phyloP scores from a whole-genome alignment of 2,797 vertebrate genomes.

The Spea hammondii region DNA sequence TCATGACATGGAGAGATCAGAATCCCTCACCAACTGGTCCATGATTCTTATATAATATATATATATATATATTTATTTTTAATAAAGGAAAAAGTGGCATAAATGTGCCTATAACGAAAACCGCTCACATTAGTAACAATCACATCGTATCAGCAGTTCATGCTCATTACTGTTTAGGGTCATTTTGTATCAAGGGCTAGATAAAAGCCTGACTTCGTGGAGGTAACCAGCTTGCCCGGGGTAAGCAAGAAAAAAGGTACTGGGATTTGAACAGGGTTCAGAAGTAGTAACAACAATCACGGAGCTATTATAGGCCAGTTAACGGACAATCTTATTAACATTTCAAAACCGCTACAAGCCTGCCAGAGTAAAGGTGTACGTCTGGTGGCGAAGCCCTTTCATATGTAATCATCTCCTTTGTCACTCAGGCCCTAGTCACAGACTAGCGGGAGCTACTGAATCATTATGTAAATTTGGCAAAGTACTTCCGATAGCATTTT shows the following conservation, averaged over 20 bases:
- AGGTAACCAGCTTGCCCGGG: conserved; percentile 1
- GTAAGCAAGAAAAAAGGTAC: background rate
- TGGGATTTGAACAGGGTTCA: conserved; percentile 8
- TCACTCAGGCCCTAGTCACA: conserved; percentile 28
- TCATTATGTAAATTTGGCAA: conserved; percentile 40
- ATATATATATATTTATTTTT: no score
- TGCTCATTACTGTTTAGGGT: no score
- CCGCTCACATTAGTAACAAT: no score
- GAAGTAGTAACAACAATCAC: background rate
- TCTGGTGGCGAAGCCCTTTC: conserved; percentile 1
- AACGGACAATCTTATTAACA: conserved; percentile 23
- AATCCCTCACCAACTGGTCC: no score
- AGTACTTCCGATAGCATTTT: conserved; percentile 33
- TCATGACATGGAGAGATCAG: no score
- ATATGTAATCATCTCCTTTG: conserved; percentile 30
- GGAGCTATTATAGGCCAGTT: conserved; percentile 10
- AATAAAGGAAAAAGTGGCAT: no score
- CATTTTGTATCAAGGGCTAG: background rate
- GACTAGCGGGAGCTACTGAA: conserved; percentile 15
- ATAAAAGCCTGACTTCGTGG: background rate
- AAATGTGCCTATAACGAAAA: no score
- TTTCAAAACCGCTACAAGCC: conserved; percentile 11
- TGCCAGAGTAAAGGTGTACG: conserved; percentile 24
- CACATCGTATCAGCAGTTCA: no score
- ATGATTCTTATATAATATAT: no score